A percentile compares a stretch with the other conserved stretches of the same genome.
phyloP scores from a whole-genome alignment of 1,140 invertebrate genomes.

The Lerema accius region DNA sequence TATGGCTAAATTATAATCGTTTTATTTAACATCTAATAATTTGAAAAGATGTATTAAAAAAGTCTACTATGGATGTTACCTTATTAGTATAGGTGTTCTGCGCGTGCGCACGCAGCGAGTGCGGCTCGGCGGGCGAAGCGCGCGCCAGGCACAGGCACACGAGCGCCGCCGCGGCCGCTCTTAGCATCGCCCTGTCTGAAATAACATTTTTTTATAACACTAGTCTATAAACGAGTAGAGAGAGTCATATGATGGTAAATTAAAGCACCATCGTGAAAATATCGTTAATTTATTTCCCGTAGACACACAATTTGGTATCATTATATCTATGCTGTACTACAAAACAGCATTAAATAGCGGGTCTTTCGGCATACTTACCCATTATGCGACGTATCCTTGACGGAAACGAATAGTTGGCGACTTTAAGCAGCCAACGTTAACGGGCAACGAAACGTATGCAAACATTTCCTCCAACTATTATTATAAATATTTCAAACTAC shows the following conservation, averaged over 20 bases:
- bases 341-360: neutral
- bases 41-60: no score
- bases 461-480: no score
- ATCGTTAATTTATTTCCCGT: no score
- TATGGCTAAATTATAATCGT: no score
- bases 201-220: constrained; percentile 13
- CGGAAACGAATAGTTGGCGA: constrained; percentile 1
- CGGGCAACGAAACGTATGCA: no score
- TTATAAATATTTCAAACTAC: no score
- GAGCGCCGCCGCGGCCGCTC: constrained; percentile 66
- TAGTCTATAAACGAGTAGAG: no score
- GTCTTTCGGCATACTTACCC: neutral
- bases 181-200: constrained; percentile 77
- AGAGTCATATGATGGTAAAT: no score
- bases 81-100: constrained; percentile 52
- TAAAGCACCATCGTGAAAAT: no score
- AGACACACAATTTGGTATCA: no score
- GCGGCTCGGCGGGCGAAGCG: constrained; percentile 65
- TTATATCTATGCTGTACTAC: neutral
- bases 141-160: constrained; percentile 76
- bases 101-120: constrained; percentile 54
- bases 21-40: no score
- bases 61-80: constrained; percentile 39
- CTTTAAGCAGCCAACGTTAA: no score
- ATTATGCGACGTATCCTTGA: neutral